Evolutionary conservation across 2,888 invertebrate species (phyloP).

Genomic region (Drosophila cognata): DNA sequence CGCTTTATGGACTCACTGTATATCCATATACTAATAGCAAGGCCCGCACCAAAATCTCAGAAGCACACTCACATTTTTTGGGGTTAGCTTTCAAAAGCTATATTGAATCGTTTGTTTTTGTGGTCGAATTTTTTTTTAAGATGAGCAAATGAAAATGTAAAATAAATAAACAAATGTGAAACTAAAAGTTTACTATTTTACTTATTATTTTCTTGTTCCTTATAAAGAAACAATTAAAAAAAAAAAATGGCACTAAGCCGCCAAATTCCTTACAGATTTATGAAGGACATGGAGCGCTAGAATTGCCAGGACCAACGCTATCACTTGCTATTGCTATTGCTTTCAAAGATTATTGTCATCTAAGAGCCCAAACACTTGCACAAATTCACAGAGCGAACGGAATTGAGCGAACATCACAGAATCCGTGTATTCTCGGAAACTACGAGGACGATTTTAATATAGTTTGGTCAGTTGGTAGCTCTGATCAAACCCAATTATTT

Average conservation of each 20-base stretch:
- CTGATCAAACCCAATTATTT: background rate
- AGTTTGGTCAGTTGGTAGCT: background rate
- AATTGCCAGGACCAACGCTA: background rate
- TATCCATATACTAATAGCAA: background rate
- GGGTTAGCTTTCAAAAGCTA: constrained; percentile 21
- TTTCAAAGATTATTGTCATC: background rate
- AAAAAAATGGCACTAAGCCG: too few species aligned
- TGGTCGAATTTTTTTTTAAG: constrained; percentile 52
- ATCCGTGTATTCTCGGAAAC: background rate
- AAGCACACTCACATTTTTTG: constrained; percentile 16
- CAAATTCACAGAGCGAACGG: background rate
- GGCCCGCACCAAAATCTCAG: constrained; percentile 5
- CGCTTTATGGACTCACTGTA: too few species aligned
- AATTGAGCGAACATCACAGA: background rate
- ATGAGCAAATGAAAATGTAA: constrained; percentile 46
- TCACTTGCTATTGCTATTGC: background rate
- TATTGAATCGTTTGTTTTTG: constrained; percentile 57
- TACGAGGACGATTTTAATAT: background rate
- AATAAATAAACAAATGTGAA: constrained; percentile 52
- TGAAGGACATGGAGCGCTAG: background rate
- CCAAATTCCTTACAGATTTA: background rate
- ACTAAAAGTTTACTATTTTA: constrained; percentile 51
- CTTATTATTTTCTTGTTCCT: background rate
- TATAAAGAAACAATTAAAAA: background rate
- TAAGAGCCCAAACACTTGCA: background rate